Evolutionary conservation across 2,888 invertebrate species (phyloP), one percentile per base, ranked within the genome.

Genomic region (Parnassius glacialis): DNA sequence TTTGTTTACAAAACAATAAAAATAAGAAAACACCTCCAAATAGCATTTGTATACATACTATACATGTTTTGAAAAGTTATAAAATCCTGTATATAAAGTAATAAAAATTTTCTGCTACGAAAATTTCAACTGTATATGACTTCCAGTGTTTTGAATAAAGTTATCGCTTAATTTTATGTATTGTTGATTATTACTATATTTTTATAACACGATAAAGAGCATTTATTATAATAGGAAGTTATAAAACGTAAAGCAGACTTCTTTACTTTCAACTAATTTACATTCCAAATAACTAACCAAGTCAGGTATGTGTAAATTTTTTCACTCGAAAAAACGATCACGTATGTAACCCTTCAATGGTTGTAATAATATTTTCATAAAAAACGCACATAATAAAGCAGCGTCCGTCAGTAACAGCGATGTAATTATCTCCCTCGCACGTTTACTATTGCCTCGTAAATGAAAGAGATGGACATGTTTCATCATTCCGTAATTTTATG

Each of bases 391-490:
- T 56, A 63, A 67, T 52, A 64, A 59, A 51, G n/a, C 56, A 42
- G 16, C 57, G 47, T 13, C 11, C 51, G 9, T 48, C 50, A 45
- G 59, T 20, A n/a, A 48, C 12, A 50, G 50, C 42, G 47, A 11
- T 45, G 7, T 45, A 53, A 44, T 51, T 59, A 20, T 59, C 62
- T 16, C 58, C 2, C 44, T 62, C 57, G 55, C 69, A 45, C 47
- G 5, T 57, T 25, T 51, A 51, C 25, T 52, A 59, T 62, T 66
- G 9, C 45, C 57, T 45, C 57, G 52, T 50, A 69, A 57, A 55
- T 70, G 72, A 83, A 66, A 70, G 79, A 80, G 85, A 84, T 65
- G 65, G 72, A 67, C 62, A 64, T 56, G 71, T 68, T 70, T 66
- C 60, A 67, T 65, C 66, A 64, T 66, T 68, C 64, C 65, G 66